Percentiles rank a stretch among this genome's conserved stretches.
phyloP scores from a whole-genome alignment of 2,888 invertebrate species.

The Nasonovia ribisnigri region DNA sequence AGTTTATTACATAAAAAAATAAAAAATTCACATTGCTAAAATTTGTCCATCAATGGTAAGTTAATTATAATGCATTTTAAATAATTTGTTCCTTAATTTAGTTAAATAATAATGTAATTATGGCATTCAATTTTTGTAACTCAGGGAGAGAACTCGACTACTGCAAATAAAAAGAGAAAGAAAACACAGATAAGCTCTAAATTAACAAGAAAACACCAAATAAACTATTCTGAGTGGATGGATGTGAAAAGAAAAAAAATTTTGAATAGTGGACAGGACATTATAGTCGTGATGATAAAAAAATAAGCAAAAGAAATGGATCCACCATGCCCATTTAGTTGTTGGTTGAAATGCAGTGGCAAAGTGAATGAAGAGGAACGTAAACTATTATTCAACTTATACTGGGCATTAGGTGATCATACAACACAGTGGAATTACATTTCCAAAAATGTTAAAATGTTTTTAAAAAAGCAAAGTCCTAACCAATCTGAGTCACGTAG shows the following conservation, averaged over 20 bases:
- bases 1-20: not conserved
- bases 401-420: slow-evolving; percentile 28
- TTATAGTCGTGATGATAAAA: not conserved
- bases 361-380: not conserved
- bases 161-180: not conserved
- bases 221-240: slow-evolving; percentile 11
- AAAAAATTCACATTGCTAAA: not conserved
- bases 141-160: not conserved
- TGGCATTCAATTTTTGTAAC: not conserved
- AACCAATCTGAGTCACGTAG: slow-evolving; percentile 5
- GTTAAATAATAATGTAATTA: not conserved
- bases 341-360: not conserved
- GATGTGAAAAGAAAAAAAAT: not conserved
- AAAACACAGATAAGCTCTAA: not conserved
- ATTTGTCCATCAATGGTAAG: not conserved
- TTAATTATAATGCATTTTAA: not conserved
- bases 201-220: not conserved
- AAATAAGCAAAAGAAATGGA: not conserved
- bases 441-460: not conserved
- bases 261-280: not conserved
- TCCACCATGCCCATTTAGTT: not conserved
- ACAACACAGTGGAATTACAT: slow-evolving; percentile 24
- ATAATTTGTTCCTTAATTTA: not conserved
- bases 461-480: not conserved
- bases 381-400: not conserved